A percentile compares a stretch with the other conserved stretches of the same genome.
Conservation (phyloP, 2,888 invertebrate genomes). For the Acanthosepion pharaonis region DNA sequence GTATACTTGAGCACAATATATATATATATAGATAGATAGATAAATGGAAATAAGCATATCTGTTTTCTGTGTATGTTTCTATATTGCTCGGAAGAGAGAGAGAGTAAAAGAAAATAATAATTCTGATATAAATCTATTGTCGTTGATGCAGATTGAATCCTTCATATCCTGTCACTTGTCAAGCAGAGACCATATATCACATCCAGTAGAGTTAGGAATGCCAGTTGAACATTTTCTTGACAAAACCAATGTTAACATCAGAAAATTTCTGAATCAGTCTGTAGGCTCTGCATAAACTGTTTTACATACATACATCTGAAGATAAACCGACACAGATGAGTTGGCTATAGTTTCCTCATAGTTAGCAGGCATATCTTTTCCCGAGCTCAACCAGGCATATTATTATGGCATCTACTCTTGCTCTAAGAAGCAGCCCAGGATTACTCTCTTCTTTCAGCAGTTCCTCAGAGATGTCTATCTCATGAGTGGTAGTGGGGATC, state of each 20-base stretch:
- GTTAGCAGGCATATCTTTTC: background rate
- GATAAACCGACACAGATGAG: slow-evolving; percentile 7
- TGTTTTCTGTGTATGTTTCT: background rate
- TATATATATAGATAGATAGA: slow-evolving; percentile 11
- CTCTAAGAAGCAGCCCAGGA: background rate
- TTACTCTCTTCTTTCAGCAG: slow-evolving; percentile 10
- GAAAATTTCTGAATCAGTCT: background rate
- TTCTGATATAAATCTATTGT: slow-evolving; percentile 23
- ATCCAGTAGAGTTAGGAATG: background rate
- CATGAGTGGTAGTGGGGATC: background rate
- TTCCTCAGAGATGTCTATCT: background rate
- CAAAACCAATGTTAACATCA: background rate
- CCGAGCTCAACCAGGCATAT: background rate
- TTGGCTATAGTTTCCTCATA: slow-evolving; percentile 17
- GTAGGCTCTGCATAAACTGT: background rate
- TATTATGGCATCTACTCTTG: background rate
- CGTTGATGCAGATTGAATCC: background rate
- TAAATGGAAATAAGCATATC: background rate
- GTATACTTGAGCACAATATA: background rate
- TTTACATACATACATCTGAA: background rate
- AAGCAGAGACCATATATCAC: background rate
- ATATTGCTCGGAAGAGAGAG: background rate
- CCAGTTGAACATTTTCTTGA: background rate
- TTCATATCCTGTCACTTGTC: background rate
- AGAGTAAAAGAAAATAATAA: background rate